phyloP scores from a whole-genome alignment of 2,113 vertebrate species.

The Gobius niger region DNA sequence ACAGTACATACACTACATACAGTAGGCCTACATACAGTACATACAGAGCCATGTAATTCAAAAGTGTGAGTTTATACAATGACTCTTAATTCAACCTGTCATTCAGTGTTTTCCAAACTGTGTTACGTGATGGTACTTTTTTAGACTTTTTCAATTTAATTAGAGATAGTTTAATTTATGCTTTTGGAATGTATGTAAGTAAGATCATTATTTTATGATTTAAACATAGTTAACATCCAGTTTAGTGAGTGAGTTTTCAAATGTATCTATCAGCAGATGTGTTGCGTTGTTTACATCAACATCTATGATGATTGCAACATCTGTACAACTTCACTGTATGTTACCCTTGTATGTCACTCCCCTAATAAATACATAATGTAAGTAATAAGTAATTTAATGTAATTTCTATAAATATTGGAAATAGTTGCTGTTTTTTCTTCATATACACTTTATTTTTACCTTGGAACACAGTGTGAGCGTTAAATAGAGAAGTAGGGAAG shows the following conservation, averaged over 20 bases:
- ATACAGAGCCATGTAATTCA: slow-evolving; percentile 35
- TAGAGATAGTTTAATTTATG: not conserved
- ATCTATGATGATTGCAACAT: slow-evolving; percentile 20
- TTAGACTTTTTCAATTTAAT: not conserved
- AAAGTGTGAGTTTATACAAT: slow-evolving; percentile 53
- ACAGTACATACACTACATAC: slow-evolving; percentile 49
- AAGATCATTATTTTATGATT: too few relatives aligned
- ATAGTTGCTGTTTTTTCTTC: not conserved
- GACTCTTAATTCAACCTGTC: not conserved
- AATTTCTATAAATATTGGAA: not conserved
- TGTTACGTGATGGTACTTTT: too few relatives aligned
- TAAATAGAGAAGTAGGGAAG: not conserved
- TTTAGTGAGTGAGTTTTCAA: not conserved
- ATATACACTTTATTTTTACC: too few relatives aligned
- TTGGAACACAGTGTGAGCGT: too few relatives aligned
- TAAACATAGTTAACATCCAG: too few relatives aligned
- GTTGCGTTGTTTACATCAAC: slow-evolving; percentile 13
- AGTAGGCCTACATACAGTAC: too few relatives aligned
- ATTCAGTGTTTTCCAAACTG: too few relatives aligned
- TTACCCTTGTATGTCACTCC: slow-evolving; percentile 34
- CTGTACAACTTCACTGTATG: slow-evolving; percentile 14
- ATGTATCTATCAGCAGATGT: slow-evolving; percentile 28
- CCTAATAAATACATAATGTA: slow-evolving; percentile 53
- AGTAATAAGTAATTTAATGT: not conserved
- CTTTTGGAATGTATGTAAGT: too few relatives aligned